These are phyloP conservation scores for Damaliscus lunatus DNA, from an alignment of 2,113 vertebrate species.

Conservation along the genomic window DNA sequence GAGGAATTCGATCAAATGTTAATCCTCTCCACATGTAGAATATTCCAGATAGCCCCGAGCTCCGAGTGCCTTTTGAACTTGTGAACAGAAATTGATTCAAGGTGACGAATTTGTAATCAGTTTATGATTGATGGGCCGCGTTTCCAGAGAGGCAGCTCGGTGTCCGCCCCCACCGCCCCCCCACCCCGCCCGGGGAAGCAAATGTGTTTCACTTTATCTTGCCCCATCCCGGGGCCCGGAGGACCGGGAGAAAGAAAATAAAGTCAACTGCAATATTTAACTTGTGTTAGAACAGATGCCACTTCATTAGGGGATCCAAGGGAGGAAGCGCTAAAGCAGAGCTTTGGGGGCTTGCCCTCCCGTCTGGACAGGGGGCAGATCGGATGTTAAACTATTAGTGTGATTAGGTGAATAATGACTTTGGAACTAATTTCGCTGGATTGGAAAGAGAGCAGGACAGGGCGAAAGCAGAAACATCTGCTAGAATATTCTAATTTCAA, in stretches of 20 bases:
- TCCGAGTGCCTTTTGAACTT: constrained; percentile 92
- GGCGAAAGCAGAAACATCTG: constrained; percentile 88
- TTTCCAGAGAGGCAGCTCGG: constrained; percentile 83
- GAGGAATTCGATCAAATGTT: constrained; percentile 79
- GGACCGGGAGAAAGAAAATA: constrained; percentile 71
- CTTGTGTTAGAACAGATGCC: constrained; percentile 77
- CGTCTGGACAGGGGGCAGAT: constrained; percentile 79
- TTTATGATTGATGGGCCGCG: constrained; percentile 91
- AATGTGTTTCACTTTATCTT: constrained; percentile 76
- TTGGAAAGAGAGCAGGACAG: constrained; percentile 72
- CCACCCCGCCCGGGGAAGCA: constrained; percentile 65
- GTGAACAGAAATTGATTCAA: constrained; percentile 97
- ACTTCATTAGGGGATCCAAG: constrained; percentile 68
- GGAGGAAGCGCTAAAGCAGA: constrained; percentile 61
- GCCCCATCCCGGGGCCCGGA: constrained; percentile 65
- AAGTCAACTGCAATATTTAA: constrained; percentile 78
- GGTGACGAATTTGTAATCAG: constrained; percentile 95
- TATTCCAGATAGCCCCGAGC: constrained; percentile 89
- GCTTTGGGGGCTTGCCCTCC: constrained; percentile 33
- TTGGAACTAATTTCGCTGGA: constrained; percentile 80
- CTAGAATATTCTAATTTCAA: constrained; percentile 79
- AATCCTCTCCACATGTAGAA: constrained; percentile 92
- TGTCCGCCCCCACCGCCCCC: constrained; percentile 80
- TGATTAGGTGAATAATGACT: constrained; percentile 85
- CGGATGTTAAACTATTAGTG: constrained; percentile 84